phyloP scores from a whole-genome alignment of 2,888 invertebrate genomes.

The Cephus runcator region DNA sequence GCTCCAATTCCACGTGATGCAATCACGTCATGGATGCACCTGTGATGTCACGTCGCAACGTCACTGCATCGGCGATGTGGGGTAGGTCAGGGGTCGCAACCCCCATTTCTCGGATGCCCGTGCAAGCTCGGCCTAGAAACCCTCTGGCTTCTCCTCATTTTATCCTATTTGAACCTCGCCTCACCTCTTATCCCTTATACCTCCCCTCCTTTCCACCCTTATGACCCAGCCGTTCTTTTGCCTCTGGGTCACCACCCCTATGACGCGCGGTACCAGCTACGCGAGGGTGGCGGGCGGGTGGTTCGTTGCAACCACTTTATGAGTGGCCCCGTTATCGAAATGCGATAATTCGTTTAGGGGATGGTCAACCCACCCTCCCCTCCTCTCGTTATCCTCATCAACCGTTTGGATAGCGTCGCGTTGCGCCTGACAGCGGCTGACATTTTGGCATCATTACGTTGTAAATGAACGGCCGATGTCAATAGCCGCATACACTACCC shows the following conservation, averaged over 20 bases:
- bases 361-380: slow-evolving; percentile 29
- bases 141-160: not conserved
- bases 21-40: not conserved
- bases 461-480: not conserved
- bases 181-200: too few species aligned
- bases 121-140: not conserved
- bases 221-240: not conserved
- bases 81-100: slow-evolving; percentile 47
- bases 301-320: slow-evolving; percentile 24
- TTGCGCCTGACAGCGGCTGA: slow-evolving; percentile 41
- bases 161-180: not conserved
- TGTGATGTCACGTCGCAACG: slow-evolving; percentile 68
- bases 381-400: slow-evolving; percentile 10
- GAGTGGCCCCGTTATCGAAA: slow-evolving; percentile 50
- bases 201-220: not conserved
- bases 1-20: not conserved
- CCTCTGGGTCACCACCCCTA: not conserved
- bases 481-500: not conserved
- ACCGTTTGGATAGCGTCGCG: not conserved
- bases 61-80: slow-evolving; percentile 64
- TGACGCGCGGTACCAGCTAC: not conserved
- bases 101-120: not conserved
- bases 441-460: slow-evolving; percentile 46
- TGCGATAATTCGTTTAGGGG: slow-evolving; percentile 50
- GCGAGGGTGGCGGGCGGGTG: not conserved